Evolutionary conservation across 2,888 invertebrate species (phyloP).

Genomic region (Crepidodera aurea): DNA sequence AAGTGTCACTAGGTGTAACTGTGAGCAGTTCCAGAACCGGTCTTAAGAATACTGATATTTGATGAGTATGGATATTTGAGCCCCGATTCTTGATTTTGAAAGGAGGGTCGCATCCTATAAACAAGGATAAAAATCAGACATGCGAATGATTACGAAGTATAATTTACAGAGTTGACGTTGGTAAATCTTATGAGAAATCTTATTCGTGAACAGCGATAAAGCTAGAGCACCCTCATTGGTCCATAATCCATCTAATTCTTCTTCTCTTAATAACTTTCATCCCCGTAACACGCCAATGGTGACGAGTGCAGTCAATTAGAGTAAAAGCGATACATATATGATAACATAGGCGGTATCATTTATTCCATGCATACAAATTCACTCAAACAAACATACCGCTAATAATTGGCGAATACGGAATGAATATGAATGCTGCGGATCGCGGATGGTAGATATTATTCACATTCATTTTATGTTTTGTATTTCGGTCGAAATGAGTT

Average conservation of each 20-base stretch:
- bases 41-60: background rate
- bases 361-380: conserved; percentile 62
- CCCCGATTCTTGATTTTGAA: no score
- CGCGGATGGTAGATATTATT: conserved; percentile 29
- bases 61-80: no score
- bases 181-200: no score
- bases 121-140: no score
- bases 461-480: conserved; percentile 42
- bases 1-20: conserved; percentile 48
- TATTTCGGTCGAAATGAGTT: conserved; percentile 45
- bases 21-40: conserved; percentile 9
- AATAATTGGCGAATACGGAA: conserved; percentile 58
- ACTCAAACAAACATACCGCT: conserved; percentile 60
- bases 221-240: no score
- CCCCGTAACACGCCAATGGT: conserved; percentile 29
- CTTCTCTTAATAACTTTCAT: no score
- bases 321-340: conserved; percentile 53
- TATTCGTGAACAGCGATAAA: no score
- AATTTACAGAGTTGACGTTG: no score
- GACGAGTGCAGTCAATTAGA: conserved; percentile 55
- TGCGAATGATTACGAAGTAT: no score
- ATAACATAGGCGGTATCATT: conserved; percentile 56
- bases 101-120: no score
- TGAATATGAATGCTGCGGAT: conserved; percentile 42
- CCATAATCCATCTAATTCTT: no score